phyloP scores from a whole-genome alignment of 2,113 vertebrate genomes.

The Oriolus oriolus region DNA sequence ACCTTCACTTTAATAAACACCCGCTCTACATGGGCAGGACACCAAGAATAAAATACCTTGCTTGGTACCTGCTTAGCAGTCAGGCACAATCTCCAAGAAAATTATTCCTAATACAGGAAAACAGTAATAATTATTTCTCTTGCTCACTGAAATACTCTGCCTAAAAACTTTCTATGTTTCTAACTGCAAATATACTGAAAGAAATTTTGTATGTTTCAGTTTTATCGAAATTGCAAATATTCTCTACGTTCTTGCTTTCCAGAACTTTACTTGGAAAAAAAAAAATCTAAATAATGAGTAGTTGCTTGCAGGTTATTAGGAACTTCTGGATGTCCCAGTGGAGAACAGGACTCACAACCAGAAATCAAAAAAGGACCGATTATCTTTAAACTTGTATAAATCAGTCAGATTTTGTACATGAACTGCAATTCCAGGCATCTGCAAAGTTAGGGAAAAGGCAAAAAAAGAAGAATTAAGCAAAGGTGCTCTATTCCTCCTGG shows the following conservation, averaged over 20 bases:
- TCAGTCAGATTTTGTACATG: not conserved
- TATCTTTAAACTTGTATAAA: not conserved
- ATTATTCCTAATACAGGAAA: not conserved
- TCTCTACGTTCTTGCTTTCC: not conserved
- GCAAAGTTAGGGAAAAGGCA: not conserved
- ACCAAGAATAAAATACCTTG: not conserved
- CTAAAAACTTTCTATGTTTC: not conserved
- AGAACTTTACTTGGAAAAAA: not conserved
- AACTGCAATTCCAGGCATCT: not conserved
- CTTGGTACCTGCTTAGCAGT: not conserved
- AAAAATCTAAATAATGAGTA: not conserved
- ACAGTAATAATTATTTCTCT: not conserved
- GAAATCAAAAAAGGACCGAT: not conserved
- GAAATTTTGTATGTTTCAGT: not conserved
- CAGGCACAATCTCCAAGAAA: not conserved
- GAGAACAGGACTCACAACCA: not conserved
- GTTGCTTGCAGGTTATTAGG: not conserved
- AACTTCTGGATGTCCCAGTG: not conserved
- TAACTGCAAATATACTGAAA: not conserved
- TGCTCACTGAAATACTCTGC: not conserved
- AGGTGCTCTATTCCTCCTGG: not conserved
- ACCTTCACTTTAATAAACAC: not conserved
- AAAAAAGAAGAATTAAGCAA: not conserved
- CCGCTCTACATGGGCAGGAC: not conserved
- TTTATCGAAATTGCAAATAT: not conserved